Conservation (phyloP, 1,140 invertebrate species). For the Mactra quadrangularis region DNA sequence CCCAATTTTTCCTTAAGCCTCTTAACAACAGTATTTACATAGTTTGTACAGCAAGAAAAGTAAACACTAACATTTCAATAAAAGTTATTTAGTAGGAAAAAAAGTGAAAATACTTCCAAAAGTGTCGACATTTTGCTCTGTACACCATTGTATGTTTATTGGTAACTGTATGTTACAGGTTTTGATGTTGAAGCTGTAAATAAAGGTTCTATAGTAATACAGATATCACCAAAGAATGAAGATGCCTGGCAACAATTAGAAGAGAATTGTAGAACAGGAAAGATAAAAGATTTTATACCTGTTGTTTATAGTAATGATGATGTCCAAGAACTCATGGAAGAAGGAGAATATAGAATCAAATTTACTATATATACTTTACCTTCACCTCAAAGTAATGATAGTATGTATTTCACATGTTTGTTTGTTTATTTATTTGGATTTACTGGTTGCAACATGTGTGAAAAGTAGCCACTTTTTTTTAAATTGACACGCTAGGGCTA, state of each 20-base stretch:
- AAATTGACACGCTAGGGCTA: no score
- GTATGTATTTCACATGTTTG: slow-evolving; percentile 10
- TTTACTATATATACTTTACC: slow-evolving; percentile 55
- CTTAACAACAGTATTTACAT: no score
- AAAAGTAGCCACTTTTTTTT: no score
- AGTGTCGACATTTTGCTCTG: no score
- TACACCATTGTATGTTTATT: not conserved
- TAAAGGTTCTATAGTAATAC: slow-evolving; percentile 53
- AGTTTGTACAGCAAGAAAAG: no score
- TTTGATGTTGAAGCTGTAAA: slow-evolving; percentile 53
- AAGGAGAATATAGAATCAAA: slow-evolving; percentile 52
- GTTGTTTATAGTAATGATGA: slow-evolving; percentile 49
- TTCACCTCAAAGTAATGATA: not conserved
- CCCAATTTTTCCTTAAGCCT: no score
- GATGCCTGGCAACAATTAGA: slow-evolving; percentile 36
- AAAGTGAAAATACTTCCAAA: no score
- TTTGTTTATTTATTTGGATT: not conserved
- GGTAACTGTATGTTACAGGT: slow-evolving; percentile 5
- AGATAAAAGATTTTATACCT: slow-evolving; percentile 56
- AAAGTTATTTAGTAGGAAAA: no score
- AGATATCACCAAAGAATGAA: slow-evolving; percentile 26
- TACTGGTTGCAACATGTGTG: no score
- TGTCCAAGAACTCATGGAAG: slow-evolving; percentile 24
- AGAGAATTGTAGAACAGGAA: slow-evolving; percentile 49
- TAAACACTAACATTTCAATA: no score